A percentile compares a stretch with the other conserved stretches of the same genome.
Conservation (phyloP, 2,888 invertebrate genomes). For the Hedya salicella region DNA sequence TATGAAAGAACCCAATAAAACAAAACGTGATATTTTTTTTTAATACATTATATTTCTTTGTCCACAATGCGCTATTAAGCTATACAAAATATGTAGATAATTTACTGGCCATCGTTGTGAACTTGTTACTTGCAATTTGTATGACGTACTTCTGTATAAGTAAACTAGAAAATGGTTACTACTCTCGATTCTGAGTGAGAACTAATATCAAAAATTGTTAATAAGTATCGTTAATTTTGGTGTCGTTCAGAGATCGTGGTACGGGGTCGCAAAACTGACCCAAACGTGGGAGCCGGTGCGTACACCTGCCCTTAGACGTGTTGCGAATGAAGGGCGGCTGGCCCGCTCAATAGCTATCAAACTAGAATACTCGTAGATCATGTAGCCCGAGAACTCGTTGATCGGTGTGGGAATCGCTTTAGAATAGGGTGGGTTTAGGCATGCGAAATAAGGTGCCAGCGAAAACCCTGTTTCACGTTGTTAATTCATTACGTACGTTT, state of each 20-base stretch:
- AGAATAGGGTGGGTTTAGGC: constrained; percentile 14
- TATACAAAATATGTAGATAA: too few relatives aligned
- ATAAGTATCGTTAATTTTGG: constrained; percentile 6
- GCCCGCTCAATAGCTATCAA: constrained; percentile 38
- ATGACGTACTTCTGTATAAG: too few relatives aligned
- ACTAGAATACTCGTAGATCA: constrained; percentile 44
- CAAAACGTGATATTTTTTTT: too few relatives aligned
- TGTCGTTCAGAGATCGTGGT: constrained; percentile 27
- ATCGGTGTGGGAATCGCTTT: constrained; percentile 32
- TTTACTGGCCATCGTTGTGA: too few relatives aligned
- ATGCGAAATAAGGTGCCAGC: constrained; percentile 9
- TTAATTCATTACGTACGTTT: background rate
- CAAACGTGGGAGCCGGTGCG: constrained; percentile 42
- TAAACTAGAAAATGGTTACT: too few relatives aligned
- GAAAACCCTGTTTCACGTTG: background rate
- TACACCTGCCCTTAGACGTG: constrained; percentile 39
- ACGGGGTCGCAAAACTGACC: constrained; percentile 41
- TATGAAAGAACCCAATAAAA: too few relatives aligned
- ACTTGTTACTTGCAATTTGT: too few relatives aligned
- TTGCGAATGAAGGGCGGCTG: constrained; percentile 41
- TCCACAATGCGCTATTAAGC: too few relatives aligned
- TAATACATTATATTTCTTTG: too few relatives aligned
- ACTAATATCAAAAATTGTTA: constrained; percentile 2
- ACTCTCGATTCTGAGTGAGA: too few relatives aligned
- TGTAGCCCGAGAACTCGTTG: constrained; percentile 28